A percentile compares a stretch with the other conserved stretches of the same genome.
These are phyloP conservation scores for Gymnothorax javanicus DNA, from an alignment of 2,797 vertebrate genomes.

Conservation along the genomic window DNA sequence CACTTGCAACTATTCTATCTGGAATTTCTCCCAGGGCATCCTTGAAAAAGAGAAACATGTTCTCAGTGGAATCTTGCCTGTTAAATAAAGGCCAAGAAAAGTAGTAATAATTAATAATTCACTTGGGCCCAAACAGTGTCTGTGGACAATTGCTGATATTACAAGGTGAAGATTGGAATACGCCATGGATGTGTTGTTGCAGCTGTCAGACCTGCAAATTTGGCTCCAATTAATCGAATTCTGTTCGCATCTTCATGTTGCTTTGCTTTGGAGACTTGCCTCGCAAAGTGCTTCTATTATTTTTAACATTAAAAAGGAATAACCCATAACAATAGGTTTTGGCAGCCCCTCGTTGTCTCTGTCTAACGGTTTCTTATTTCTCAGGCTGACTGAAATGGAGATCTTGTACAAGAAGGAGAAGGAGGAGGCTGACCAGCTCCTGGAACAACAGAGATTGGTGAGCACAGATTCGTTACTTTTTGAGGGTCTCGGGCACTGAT, in stretches of 20 bases:
- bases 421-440: constrained; percentile 94
- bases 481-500: not conserved
- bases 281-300: not conserved
- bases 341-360: not conserved
- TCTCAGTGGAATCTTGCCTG: too few relatives aligned
- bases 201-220: too few relatives aligned
- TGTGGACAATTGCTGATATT: not conserved
- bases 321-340: not conserved
- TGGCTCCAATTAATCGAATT: too few relatives aligned
- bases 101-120: not conserved
- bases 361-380: constrained; percentile 13
- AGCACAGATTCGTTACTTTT: constrained; percentile 55
- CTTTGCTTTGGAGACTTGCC: too few relatives aligned
- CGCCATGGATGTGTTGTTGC: not conserved
- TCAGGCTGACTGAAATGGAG: constrained; percentile 98
- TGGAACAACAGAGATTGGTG: constrained; percentile 99
- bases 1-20: too few relatives aligned
- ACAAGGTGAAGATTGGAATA: not conserved
- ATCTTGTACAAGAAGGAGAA: constrained; percentile 99
- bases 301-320: not conserved
- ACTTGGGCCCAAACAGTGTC: not conserved
- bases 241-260: too few relatives aligned
- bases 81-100: too few relatives aligned
- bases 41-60: too few relatives aligned
- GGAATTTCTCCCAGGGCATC: too few relatives aligned